These are phyloP conservation scores for Nomada goodeniana DNA, from an alignment of 2,888 invertebrate species.

Conservation along the genomic window DNA sequence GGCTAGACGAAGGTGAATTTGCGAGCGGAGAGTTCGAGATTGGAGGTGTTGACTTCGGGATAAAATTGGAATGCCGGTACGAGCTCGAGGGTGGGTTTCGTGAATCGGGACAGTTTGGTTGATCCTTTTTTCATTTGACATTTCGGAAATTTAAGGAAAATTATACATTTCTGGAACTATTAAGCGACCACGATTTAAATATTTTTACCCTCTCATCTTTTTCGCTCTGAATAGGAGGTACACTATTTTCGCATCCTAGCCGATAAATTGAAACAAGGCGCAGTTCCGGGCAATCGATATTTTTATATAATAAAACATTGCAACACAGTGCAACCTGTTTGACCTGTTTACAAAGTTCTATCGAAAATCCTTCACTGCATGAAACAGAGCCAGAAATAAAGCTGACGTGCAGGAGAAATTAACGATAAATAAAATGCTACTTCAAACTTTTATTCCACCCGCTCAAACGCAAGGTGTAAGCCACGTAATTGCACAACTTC, in stretches of 20 bases:
- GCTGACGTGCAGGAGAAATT: constrained; percentile 19
- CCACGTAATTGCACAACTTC: background rate
- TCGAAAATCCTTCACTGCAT: constrained; percentile 15
- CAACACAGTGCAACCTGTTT: background rate
- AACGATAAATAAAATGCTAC: constrained; percentile 15
- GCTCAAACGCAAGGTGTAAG: background rate
- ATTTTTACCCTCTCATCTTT: too few species aligned
- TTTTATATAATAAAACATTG: constrained; percentile 14
- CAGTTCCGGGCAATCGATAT: constrained; percentile 18
- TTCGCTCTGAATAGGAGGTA: background rate
- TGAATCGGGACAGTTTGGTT: too few species aligned
- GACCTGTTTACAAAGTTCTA: constrained; percentile 14
- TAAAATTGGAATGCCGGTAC: too few species aligned
- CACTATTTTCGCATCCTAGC: background rate
- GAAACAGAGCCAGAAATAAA: constrained; percentile 17
- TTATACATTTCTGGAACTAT: too few species aligned
- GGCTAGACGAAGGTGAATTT: too few species aligned
- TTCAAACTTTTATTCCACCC: constrained; percentile 9
- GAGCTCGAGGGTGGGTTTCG: too few species aligned
- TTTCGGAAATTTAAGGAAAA: too few species aligned
- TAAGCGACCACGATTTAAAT: too few species aligned
- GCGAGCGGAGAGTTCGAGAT: too few species aligned
- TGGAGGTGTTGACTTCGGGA: too few species aligned
- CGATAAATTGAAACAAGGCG: background rate
- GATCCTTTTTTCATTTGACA: too few species aligned